Conservation (phyloP, 2,888 invertebrate species). For the Drosophila mettleri region DNA sequence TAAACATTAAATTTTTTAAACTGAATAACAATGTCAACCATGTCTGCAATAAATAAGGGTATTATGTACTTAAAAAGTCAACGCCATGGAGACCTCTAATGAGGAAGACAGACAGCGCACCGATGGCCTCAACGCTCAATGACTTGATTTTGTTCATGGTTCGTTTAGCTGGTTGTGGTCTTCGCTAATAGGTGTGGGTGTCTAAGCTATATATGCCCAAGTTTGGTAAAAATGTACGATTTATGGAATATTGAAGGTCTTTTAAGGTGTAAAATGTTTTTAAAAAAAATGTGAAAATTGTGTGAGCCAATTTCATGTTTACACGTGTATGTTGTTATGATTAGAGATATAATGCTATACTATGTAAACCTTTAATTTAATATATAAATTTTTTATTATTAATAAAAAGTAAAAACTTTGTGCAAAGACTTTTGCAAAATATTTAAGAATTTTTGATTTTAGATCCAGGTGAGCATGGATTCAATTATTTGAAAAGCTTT, state of each 20-base stretch:
- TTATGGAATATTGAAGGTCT: conserved; percentile 37
- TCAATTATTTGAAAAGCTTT: neutral
- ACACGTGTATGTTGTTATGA: neutral
- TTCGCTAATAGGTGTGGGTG: conserved; percentile 54
- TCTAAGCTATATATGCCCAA: conserved; percentile 41
- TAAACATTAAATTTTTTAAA: neutral
- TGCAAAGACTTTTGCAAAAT: too few relatives aligned
- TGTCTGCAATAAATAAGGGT: neutral
- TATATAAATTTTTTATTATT: too few relatives aligned
- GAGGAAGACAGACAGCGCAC: conserved; percentile 11
- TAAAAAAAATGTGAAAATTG: conserved; percentile 1
- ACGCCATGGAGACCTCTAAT: conserved; percentile 27
- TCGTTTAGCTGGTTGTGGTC: conserved; percentile 38
- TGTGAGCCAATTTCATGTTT: neutral
- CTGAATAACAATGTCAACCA: too few relatives aligned
- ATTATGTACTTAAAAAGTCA: conserved; percentile 8
- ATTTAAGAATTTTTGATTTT: neutral
- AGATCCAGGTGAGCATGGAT: neutral
- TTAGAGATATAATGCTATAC: neutral
- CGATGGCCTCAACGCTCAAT: conserved; percentile 25
- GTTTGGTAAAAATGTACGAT: conserved; percentile 23
- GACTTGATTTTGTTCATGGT: conserved; percentile 38
- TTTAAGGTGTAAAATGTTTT: conserved; percentile 20
- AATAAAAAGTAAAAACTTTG: neutral
- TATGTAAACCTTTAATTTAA: too few relatives aligned